These are phyloP conservation scores for Amphiprion ocellaris DNA, from an alignment of 2,113 vertebrate genomes.

Conservation along the genomic window DNA sequence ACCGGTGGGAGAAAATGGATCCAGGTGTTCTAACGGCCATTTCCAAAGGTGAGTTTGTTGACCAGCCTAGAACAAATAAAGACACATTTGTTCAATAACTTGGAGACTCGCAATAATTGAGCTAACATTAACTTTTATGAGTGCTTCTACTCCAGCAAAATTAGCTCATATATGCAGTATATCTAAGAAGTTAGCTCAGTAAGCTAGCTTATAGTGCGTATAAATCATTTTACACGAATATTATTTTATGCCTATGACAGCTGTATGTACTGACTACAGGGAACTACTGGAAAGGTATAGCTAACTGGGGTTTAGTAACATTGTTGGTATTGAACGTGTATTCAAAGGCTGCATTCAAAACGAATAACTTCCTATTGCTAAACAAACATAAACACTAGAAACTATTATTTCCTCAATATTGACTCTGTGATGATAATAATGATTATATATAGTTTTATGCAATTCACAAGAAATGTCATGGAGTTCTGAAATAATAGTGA, in stretches of 20 bases:
- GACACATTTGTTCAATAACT: neutral
- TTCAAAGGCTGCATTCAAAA: conserved; percentile 47
- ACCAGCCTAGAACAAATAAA: rapidly evolving
- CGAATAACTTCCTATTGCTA: neutral
- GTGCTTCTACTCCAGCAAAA: neutral
- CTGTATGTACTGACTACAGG: no score
- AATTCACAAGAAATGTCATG: no score
- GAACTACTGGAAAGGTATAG: no score
- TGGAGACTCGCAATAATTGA: neutral
- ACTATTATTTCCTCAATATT: no score
- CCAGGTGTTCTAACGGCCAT: neutral
- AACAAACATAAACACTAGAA: neutral
- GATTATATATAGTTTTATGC: no score
- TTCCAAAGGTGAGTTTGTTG: conserved; percentile 55
- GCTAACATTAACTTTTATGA: neutral
- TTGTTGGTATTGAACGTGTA: conserved; percentile 46
- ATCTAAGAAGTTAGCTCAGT: conserved; percentile 5
- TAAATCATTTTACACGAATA: no score
- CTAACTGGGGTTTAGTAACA: neutral
- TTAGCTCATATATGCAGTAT: conserved; percentile 2
- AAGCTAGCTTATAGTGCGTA: neutral
- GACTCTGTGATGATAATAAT: no score
- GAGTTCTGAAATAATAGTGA: no score
- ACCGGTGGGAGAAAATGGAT: conserved; percentile 55
- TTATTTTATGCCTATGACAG: no score